Evolutionary conservation across 2,888 invertebrate species (phyloP).

Genomic region (Hetaerina titia): DNA sequence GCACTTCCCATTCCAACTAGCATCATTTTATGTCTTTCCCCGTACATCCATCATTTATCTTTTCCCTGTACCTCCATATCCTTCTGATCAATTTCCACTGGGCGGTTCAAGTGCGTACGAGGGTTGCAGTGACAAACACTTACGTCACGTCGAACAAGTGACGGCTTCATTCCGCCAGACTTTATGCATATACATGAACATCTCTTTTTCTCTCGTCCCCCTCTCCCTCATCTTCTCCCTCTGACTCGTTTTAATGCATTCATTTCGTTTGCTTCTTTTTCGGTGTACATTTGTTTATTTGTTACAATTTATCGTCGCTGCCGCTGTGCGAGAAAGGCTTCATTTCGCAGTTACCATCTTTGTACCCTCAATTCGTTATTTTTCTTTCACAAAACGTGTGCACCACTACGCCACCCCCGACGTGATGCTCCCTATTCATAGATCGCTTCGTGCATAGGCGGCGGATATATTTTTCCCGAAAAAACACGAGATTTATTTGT

Average conservation of each 20-base stretch:
- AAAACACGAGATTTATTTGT: neutral
- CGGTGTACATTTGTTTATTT: neutral
- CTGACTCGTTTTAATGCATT: neutral
- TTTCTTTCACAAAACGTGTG: neutral
- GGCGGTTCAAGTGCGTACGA: neutral
- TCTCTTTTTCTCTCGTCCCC: neutral
- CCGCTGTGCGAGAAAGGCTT: neutral
- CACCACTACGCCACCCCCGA: neutral
- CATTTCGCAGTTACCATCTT: neutral
- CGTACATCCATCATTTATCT: neutral
- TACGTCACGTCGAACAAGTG: constrained; percentile 53
- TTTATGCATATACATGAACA: neutral
- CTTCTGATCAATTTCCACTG: neutral
- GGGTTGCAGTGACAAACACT: constrained; percentile 40
- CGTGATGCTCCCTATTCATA: neutral
- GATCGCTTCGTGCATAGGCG: neutral
- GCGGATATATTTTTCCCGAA: neutral
- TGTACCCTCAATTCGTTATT: neutral
- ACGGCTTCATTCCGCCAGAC: constrained; percentile 40
- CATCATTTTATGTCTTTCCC: no score
- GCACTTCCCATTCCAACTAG: no score
- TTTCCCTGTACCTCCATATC: neutral
- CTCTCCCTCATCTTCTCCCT: neutral
- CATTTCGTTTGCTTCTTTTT: constrained; percentile 2
- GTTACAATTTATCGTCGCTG: neutral